Percentiles rank a stretch among this genome's conserved stretches.
These are phyloP conservation scores for Caenorhabditis japonica DNA, from an alignment of 2,888 invertebrate genomes.

Conservation along the genomic window DNA sequence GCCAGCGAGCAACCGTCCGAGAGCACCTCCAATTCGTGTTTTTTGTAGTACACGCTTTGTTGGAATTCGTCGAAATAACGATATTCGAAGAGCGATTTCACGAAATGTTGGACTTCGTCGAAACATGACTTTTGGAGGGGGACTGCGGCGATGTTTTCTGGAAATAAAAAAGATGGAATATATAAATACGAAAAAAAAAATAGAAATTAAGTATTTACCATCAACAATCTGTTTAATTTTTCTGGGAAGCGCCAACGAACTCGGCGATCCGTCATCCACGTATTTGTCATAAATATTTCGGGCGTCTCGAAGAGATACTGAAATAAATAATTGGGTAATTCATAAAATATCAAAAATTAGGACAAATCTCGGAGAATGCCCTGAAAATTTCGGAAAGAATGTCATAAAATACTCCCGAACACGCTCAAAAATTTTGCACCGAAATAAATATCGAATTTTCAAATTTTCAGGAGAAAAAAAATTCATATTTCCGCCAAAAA, in stretches of 20 bases:
- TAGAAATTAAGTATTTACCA: conserved; percentile 65
- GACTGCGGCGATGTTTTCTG: conserved; percentile 26
- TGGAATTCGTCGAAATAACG: conserved; percentile 87
- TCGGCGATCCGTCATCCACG: conserved; percentile 83
- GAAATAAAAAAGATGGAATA: neutral
- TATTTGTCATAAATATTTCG: conserved; percentile 86
- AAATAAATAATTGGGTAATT: too few relatives aligned
- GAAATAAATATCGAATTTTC: too few relatives aligned
- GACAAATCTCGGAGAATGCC: too few relatives aligned
- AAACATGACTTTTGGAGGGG: conserved; percentile 43
- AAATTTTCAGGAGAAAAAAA: too few relatives aligned
- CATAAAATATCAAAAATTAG: too few relatives aligned
- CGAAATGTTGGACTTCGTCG: conserved; percentile 59
- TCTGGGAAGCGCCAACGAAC: conserved; percentile 78
- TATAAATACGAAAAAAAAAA: neutral
- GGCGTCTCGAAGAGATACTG: conserved; percentile 79
- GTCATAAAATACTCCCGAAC: too few relatives aligned
- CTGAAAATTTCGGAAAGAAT: too few relatives aligned
- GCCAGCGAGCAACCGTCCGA: conserved; percentile 39
- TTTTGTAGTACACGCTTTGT: conserved; percentile 89
- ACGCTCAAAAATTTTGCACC: too few relatives aligned
- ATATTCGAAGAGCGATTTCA: conserved; percentile 59
- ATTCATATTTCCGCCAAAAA: too few relatives aligned
- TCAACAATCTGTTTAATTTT: conserved; percentile 78
- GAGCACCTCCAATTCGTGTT: conserved; percentile 89